phyloP scores from a whole-genome alignment of 2,888 invertebrate species.

The Caenorhabditis sp. region DNA sequence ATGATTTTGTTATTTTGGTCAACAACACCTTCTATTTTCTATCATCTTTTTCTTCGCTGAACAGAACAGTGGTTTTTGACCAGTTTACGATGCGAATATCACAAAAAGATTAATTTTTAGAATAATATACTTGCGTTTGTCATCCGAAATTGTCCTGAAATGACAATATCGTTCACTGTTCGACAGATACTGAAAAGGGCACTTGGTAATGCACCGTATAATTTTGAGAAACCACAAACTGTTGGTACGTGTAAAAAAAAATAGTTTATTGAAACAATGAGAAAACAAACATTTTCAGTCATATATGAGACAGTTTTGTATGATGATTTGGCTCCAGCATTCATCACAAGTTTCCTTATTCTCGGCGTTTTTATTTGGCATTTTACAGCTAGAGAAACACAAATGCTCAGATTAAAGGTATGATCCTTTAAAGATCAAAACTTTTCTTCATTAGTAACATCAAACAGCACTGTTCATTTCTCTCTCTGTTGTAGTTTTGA shows the following conservation, averaged over 20 bases:
- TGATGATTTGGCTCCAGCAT: background rate
- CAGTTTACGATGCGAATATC: background rate
- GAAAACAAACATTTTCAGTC: too few relatives aligned
- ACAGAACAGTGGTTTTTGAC: background rate
- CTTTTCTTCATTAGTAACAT: background rate
- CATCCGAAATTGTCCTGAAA: background rate
- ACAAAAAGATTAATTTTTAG: background rate
- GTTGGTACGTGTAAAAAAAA: background rate
- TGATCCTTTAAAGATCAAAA: too few relatives aligned
- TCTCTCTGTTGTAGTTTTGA: background rate
- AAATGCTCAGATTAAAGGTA: background rate
- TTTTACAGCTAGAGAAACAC: background rate
- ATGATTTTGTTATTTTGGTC: background rate
- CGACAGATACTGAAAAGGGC: background rate
- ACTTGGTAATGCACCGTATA: background rate
- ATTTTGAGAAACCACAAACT: background rate
- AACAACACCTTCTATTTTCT: background rate
- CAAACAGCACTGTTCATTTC: background rate
- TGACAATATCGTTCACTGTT: background rate
- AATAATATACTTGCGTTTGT: background rate
- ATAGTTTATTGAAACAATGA: too few relatives aligned
- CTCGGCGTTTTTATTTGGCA: background rate
- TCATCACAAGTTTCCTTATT: background rate
- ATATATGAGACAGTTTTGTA: background rate
- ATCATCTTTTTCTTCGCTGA: background rate